phyloP scores from a whole-genome alignment of 1,140 invertebrate species.

The Drosophila takahashii region DNA sequence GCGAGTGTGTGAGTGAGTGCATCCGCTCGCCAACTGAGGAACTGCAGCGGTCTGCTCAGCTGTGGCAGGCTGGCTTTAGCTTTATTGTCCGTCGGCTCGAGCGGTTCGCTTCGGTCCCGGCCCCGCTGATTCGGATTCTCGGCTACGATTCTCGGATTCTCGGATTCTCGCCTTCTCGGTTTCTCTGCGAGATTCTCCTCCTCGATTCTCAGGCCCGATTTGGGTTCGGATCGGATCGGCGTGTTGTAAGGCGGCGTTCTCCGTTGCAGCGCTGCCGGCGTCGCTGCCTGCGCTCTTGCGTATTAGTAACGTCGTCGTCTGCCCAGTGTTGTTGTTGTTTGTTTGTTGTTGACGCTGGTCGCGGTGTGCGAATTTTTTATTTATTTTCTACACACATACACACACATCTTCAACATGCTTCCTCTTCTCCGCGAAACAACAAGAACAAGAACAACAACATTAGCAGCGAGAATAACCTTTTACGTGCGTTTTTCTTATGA shows the following conservation, averaged over 20 bases:
- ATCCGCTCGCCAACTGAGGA: constrained; percentile 28
- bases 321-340: constrained; percentile 34
- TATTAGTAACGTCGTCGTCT: constrained; percentile 10
- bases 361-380: constrained; percentile 72
- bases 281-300: constrained; percentile 46
- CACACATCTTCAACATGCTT: constrained; percentile 3
- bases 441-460: constrained; percentile 12
- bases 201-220: constrained; percentile 13
- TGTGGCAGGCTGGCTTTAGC: constrained; percentile 74
- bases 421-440: constrained; percentile 3
- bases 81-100: constrained; percentile 81
- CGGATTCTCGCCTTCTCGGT: not conserved
- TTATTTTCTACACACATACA: constrained; percentile 54
- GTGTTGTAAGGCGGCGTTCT: constrained; percentile 28
- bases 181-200: constrained; percentile 21
- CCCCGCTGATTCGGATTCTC: constrained; percentile 57
- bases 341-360: constrained; percentile 73
- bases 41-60: constrained; percentile 49
- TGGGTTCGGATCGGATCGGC: constrained; percentile 31
- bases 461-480: constrained; percentile 51
- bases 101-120: constrained; percentile 77
- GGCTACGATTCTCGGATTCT: constrained; percentile 6
- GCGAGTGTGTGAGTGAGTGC: constrained; percentile 23
- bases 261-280: constrained; percentile 38
- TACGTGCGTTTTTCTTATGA: constrained; percentile 67